Conservation (phyloP, 2,113 vertebrate genomes). For the Tringa solitaria region DNA sequence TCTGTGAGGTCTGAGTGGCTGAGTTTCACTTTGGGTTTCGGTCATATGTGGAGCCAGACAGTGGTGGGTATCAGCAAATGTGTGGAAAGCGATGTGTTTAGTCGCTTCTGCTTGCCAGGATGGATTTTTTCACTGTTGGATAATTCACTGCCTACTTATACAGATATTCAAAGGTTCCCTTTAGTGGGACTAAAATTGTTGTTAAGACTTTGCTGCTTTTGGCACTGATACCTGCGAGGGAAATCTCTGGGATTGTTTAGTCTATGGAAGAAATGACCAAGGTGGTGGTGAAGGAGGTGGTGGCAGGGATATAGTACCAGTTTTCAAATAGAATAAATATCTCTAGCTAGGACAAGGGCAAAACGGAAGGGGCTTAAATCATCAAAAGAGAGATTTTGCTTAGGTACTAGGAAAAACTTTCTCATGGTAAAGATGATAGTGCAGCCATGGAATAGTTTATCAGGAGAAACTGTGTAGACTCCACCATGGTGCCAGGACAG, state of each 20-base stretch:
- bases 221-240: background rate
- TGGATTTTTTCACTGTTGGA: background rate
- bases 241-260: background rate
- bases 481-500: background rate
- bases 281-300: background rate
- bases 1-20: background rate
- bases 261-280: background rate
- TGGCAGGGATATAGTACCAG: background rate
- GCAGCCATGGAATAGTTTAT: background rate
- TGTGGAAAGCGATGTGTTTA: background rate
- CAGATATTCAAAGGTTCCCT: background rate
- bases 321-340: background rate
- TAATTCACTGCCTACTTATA: background rate
- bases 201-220: slow-evolving; percentile 17
- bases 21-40: background rate
- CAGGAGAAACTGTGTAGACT: background rate
- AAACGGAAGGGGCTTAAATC: background rate
- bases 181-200: background rate
- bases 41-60: background rate
- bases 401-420: background rate
- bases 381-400: background rate
- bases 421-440: background rate
- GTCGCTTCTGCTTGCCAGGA: background rate
- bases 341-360: background rate
- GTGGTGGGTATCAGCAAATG: background rate